Evolutionary conservation across 2,888 invertebrate species (phyloP).

Genomic region (Danaus chrysippus): DNA sequence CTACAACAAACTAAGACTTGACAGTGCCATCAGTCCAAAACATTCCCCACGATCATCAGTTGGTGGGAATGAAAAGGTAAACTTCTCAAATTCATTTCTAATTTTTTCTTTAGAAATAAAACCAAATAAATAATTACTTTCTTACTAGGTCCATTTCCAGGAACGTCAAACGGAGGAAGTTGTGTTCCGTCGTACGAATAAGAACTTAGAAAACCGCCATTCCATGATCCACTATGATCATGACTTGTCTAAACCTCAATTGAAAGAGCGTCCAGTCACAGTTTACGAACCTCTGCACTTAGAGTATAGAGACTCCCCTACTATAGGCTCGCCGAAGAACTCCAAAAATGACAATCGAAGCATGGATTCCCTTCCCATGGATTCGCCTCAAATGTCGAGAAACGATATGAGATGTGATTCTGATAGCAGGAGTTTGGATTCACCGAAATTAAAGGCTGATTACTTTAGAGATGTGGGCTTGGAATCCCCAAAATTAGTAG

Average conservation of each 20-base stretch:
- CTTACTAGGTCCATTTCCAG: conserved; percentile 66
- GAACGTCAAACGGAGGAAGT: conserved; percentile 60
- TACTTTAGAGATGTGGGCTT: conserved; percentile 62
- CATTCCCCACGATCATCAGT: conserved; percentile 59
- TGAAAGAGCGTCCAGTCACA: conserved; percentile 67
- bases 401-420: conserved; percentile 65
- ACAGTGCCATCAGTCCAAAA: conserved; percentile 73
- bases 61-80: conserved; percentile 59
- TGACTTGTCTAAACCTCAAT: conserved; percentile 59
- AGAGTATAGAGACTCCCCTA: conserved; percentile 68
- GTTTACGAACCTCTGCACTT: conserved; percentile 70
- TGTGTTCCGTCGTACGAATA: conserved; percentile 61
- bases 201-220: conserved; percentile 67
- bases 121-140: conserved; percentile 9
- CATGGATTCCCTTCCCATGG: conserved; percentile 69
- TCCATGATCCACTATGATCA: conserved; percentile 77
- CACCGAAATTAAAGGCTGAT: conserved; percentile 66
- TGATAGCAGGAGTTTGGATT: conserved; percentile 65
- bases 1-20: conserved; percentile 71
- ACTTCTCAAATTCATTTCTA: neutral
- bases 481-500: conserved; percentile 66
- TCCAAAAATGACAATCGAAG: conserved; percentile 64
- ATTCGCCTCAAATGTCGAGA: conserved; percentile 66
- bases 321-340: conserved; percentile 65
- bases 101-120: conserved; percentile 6